Conservation (phyloP, 1,140 invertebrate genomes). For the Megathymus violae region DNA sequence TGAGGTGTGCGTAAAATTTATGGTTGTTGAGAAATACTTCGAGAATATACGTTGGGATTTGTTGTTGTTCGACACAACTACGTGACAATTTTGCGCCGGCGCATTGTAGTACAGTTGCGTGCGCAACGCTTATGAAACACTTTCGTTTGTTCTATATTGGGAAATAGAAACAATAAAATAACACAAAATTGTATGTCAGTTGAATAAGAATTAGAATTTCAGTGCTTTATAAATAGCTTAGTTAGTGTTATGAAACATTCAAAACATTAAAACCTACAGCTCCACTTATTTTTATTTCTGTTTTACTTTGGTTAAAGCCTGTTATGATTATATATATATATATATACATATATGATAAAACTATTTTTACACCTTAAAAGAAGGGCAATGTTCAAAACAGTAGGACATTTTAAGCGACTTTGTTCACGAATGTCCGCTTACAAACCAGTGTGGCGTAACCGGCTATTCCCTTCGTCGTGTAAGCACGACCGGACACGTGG, state of each 20-base stretch:
- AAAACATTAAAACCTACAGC: too few relatives aligned
- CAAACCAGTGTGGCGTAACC: constrained; percentile 11
- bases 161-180: constrained; percentile 24
- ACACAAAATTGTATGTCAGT: constrained; percentile 22
- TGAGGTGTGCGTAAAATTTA: constrained; percentile 27
- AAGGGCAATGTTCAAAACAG: too few relatives aligned
- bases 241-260: neutral
- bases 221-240: constrained; percentile 1
- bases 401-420: too few relatives aligned
- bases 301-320: too few relatives aligned
- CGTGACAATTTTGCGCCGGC: constrained; percentile 34
- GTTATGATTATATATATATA: too few relatives aligned
- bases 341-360: too few relatives aligned
- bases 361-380: too few relatives aligned
- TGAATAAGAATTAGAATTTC: constrained; percentile 2
- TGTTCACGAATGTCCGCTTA: neutral
- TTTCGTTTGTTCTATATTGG: constrained; percentile 12
- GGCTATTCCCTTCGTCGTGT: neutral
- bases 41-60: constrained; percentile 22
- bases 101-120: constrained; percentile 23
- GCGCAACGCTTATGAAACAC: constrained; percentile 14
- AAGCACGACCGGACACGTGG: constrained; percentile 14
- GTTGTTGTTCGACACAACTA: constrained; percentile 6
- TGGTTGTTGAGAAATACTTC: constrained; percentile 23
- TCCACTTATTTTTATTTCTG: too few relatives aligned